Evolutionary conservation across 2,888 invertebrate genomes (phyloP).

Genomic region (Lasioglossum figueresi): DNA sequence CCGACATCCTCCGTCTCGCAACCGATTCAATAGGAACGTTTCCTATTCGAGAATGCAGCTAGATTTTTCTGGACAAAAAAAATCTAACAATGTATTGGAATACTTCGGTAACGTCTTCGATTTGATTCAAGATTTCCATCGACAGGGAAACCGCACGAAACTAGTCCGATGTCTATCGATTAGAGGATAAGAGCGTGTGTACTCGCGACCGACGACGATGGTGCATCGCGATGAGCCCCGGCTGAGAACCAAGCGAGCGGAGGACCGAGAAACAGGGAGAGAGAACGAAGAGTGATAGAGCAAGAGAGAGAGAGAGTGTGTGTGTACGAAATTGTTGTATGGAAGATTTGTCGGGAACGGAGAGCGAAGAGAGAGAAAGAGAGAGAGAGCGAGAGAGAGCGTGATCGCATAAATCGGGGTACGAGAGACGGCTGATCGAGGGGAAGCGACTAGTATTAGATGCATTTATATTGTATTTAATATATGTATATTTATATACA

Average conservation of each 20-base stretch:
- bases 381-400: background rate
- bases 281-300: background rate
- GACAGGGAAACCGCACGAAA: background rate
- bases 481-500: constrained; percentile 57
- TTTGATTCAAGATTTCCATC: background rate
- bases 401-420: constrained; percentile 24
- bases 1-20: background rate
- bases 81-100: too few species aligned
- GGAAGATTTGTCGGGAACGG: constrained; percentile 5
- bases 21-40: background rate
- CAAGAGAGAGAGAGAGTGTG: background rate
- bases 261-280: background rate
- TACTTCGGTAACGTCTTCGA: background rate
- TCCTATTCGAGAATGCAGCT: background rate
- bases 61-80: background rate
- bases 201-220: background rate
- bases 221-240: constrained; percentile 9
- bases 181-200: background rate
- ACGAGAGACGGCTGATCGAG: constrained; percentile 51
- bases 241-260: constrained; percentile 20
- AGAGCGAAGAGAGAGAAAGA: background rate
- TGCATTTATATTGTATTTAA: constrained; percentile 75
- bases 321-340: background rate
- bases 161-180: background rate
- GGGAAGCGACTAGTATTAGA: constrained; percentile 77